A percentile compares a stretch with the other conserved stretches of the same genome.
phyloP scores from a whole-genome alignment of 2,888 invertebrate species.

The Limnephilus auricula region DNA sequence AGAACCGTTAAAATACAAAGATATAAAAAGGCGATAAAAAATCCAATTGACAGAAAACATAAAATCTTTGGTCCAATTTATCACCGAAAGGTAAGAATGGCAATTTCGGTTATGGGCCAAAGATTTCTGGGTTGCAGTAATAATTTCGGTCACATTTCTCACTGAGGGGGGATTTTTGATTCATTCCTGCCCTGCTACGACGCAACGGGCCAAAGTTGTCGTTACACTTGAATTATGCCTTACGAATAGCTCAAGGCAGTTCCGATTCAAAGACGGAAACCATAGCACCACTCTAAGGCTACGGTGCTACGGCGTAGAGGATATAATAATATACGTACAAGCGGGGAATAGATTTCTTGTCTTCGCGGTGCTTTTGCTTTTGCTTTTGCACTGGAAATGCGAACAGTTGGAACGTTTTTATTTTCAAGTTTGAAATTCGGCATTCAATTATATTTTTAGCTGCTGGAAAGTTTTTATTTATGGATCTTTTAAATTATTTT shows the following conservation, averaged over 20 bases:
- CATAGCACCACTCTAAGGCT: constrained; percentile 7
- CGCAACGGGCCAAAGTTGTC: constrained; percentile 30
- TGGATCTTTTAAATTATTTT: not conserved
- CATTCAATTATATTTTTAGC: not conserved
- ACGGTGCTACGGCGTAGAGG: not conserved
- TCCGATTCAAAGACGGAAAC: constrained; percentile 38
- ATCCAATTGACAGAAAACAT: constrained; percentile 36
- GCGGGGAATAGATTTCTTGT: constrained; percentile 26
- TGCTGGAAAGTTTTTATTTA: not conserved
- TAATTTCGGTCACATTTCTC: constrained; percentile 43
- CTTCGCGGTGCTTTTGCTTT: constrained; percentile 23
- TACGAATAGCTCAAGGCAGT: constrained; percentile 45
- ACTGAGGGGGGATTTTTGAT: constrained; percentile 33
- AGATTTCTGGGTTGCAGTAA: constrained; percentile 24
- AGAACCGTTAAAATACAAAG: not conserved
- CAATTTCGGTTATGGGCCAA: constrained; percentile 45
- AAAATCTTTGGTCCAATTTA: constrained; percentile 32
- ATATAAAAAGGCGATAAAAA: constrained; percentile 29
- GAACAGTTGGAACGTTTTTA: constrained; percentile 25
- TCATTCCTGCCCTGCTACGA: constrained; percentile 5
- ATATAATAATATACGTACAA: constrained; percentile 7
- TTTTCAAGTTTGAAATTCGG: constrained; percentile 21
- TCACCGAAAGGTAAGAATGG: constrained; percentile 29
- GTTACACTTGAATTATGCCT: constrained; percentile 46
- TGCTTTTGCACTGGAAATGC: not conserved